Conservation (phyloP, 1,140 invertebrate genomes). For the Teleopsis dalmanni region DNA sequence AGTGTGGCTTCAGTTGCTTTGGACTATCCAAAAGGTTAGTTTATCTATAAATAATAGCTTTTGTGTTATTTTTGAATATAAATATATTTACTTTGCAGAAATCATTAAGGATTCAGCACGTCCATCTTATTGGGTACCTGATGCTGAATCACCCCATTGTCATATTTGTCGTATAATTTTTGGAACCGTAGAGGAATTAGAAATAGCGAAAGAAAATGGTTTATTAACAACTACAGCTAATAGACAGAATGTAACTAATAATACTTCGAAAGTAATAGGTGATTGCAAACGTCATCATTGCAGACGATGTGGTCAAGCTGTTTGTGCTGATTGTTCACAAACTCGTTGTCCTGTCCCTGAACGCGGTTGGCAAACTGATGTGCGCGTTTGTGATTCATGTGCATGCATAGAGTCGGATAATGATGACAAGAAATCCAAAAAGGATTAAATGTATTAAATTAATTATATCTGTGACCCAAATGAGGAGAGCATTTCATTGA, state of each 20-base stretch:
- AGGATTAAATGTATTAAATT: too few species aligned
- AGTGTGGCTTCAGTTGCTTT: conserved; percentile 52
- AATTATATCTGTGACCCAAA: too few species aligned
- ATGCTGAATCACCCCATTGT: conserved; percentile 60
- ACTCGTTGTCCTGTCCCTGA: conserved; percentile 56
- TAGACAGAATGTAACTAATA: conserved; percentile 1
- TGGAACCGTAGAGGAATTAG: conserved; percentile 46
- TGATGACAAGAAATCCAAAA: not conserved
- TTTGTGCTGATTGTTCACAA: conserved; percentile 60
- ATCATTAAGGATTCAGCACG: conserved; percentile 71
- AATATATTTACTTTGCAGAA: conserved; percentile 44
- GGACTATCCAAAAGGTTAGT: conserved; percentile 41
- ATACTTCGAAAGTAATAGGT: conserved; percentile 1
- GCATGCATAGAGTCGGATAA: too few species aligned
- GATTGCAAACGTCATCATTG: conserved; percentile 63
- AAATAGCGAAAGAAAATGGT: conserved; percentile 9
- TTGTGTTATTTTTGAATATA: not conserved
- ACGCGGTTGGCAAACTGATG: conserved; percentile 60
- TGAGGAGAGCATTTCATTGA: too few species aligned
- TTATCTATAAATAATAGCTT: not conserved
- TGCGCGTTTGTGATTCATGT: conserved; percentile 58
- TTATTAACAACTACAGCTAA: not conserved
- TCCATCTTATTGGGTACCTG: conserved; percentile 74
- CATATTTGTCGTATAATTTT: conserved; percentile 57
- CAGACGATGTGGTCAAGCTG: conserved; percentile 62